Conservation (phyloP, 2,113 vertebrate genomes). For the Rhodinocichla rosea region DNA sequence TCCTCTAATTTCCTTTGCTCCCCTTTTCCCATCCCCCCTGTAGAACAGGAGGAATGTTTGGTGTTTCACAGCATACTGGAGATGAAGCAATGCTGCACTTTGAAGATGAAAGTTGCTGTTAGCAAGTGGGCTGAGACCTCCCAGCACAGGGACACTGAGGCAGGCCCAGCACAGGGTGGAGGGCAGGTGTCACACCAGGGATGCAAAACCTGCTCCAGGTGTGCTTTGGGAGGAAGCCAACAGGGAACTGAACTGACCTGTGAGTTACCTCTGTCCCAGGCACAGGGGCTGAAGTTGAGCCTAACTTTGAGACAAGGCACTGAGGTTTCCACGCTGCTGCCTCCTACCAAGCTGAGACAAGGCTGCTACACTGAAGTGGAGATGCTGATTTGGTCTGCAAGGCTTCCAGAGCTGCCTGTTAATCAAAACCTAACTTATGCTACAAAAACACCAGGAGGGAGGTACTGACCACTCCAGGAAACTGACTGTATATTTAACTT, state of each 20-base stretch:
- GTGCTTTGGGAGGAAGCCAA: neutral
- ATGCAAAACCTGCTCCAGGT: neutral
- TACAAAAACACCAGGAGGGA: neutral
- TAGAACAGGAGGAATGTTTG: neutral
- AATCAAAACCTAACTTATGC: neutral
- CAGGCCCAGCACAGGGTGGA: neutral
- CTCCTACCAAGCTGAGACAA: neutral
- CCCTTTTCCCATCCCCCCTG: neutral
- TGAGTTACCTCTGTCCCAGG: neutral
- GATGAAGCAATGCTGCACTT: neutral
- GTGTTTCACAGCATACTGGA: neutral
- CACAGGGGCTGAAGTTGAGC: neutral
- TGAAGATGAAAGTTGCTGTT: neutral
- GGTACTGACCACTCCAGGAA: neutral
- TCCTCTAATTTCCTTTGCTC: slow-evolving; percentile 40
- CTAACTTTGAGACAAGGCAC: neutral
- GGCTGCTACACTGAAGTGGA: neutral
- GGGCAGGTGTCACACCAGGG: neutral
- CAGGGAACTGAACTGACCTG: neutral
- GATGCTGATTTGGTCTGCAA: neutral
- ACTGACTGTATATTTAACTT: neutral
- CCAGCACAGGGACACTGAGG: neutral
- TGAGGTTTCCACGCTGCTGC: neutral
- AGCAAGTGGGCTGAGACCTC: neutral
- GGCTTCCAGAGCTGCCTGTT: neutral